Base-by-base conservation (phyloP, 2,797 vertebrate genomes). In the Sebastes paucispinis region DNA sequence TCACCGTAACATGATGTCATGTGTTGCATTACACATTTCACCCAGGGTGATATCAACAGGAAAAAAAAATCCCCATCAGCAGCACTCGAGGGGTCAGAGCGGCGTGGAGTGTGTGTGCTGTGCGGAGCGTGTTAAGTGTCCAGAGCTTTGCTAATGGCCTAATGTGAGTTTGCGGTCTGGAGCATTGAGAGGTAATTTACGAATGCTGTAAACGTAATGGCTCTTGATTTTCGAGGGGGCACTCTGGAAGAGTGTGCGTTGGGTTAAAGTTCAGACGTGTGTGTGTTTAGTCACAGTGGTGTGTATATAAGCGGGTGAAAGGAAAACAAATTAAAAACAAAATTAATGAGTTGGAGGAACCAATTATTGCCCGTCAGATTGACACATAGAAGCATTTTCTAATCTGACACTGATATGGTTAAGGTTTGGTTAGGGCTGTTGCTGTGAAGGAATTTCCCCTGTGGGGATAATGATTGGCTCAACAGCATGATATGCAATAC, bases 141-240 rank as follows among this genome's bases (percentile, higher is more conserved):
- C 55, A 6, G 80, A 75, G 70, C 83, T 80, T 73, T 52, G 80
- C 81, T 90, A 89, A 91, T 89, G 84, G 86, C 29, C 75, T 68
- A 10, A 75, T 74, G 60, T 22, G 75, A 83, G 79, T 69, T 74
- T 39, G 77, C 2, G 24, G 73, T 88, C 77, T 43, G 67, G 52
- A 72, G 31, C 47, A 7, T 18, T 50, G 64, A 83, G 70, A 86
- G 77, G 11, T 75, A 78, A 47, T 88, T 82, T 80, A 83, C 14
- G 39, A 75, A 68, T 6, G 18, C 75, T 75, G 55, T 25, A 72
- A 54, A 63, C 22, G 62, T 80, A 84, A 80, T 72, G 67, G 78
- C 77, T 77, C 65, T 85, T 78, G 29, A 88, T 83, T 71, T 63
- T 83, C 22, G 14, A 73, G 55, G 69, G 27, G 65, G 34, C 54